Evolutionary conservation across 2,113 vertebrate genomes (phyloP).

Genomic region (Carollia perspicillata): DNA sequence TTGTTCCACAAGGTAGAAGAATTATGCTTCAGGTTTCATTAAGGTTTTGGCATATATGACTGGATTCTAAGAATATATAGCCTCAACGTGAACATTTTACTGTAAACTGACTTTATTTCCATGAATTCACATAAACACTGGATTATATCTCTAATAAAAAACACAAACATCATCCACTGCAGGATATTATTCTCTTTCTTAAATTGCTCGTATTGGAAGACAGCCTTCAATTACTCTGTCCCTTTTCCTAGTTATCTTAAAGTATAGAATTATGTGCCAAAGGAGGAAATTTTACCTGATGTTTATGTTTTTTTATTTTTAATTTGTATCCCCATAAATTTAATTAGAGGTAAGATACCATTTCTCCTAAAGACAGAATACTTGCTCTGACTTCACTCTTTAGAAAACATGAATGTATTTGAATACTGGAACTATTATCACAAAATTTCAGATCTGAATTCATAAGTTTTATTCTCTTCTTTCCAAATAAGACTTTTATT

Average conservation of each 20-base stretch:
- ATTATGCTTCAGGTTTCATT: slow-evolving; percentile 81
- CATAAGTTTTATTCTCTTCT: not conserved
- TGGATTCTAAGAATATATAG: slow-evolving; percentile 77
- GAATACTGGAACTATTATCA: not conserved
- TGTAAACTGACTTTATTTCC: slow-evolving; percentile 73
- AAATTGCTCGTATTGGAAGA: slow-evolving; percentile 3
- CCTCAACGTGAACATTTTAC: slow-evolving; percentile 73
- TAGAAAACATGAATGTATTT: not conserved
- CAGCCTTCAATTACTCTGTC: not conserved
- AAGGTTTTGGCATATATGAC: slow-evolving; percentile 82
- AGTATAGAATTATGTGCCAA: not conserved
- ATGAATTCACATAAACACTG: slow-evolving; percentile 59
- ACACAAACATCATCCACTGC: slow-evolving; percentile 19
- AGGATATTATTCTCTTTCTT: not conserved
- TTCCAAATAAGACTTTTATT: not conserved
- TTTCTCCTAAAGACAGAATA: not conserved
- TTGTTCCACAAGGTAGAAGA: slow-evolving; percentile 78
- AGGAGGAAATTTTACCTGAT: not conserved
- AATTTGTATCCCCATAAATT: not conserved
- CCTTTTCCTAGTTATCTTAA: not conserved
- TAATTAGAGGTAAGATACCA: not conserved
- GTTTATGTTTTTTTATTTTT: not conserved
- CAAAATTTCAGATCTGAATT: not conserved
- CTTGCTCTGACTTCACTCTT: not conserved
- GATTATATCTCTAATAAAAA: slow-evolving; percentile 67